A percentile compares a stretch with the other conserved stretches of the same genome.
phyloP scores from a whole-genome alignment of 2,113 vertebrate genomes.

The Gadus macrocephalus region DNA sequence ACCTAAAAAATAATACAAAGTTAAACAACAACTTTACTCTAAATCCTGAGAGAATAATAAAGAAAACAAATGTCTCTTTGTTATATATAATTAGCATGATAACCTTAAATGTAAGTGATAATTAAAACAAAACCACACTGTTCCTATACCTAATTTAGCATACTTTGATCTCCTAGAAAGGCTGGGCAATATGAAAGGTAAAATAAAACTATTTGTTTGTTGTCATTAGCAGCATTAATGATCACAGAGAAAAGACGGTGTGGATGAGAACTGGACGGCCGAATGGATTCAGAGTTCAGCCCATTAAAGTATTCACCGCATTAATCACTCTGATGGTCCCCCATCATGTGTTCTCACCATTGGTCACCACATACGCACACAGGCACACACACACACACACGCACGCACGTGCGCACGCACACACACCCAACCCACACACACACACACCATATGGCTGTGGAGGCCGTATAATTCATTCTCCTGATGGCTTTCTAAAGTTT shows the following conservation, averaged over 20 bases:
- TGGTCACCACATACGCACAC: conserved; percentile 48
- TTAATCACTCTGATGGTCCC: conserved; percentile 49
- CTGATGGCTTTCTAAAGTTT: conserved; percentile 42
- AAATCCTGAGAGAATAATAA: conserved; percentile 37
- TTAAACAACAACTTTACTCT: conserved; percentile 37
- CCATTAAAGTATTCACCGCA: conserved; percentile 41
- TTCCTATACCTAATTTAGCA: conserved; percentile 61
- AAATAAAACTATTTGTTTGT: background rate
- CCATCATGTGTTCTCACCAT: conserved; percentile 46
- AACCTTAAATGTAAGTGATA: conserved; percentile 62
- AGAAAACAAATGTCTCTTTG: conserved; percentile 42
- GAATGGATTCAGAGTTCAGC: background rate
- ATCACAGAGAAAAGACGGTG: too few relatives aligned
- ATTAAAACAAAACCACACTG: conserved; percentile 59
- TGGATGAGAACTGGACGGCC: too few relatives aligned
- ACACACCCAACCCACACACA: conserved; percentile 43
- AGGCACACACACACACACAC: conserved; percentile 27
- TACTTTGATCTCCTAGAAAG: conserved; percentile 59
- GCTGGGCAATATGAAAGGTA: conserved; percentile 25
- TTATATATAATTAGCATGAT: conserved; percentile 48
- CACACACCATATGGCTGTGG: conserved; percentile 51
- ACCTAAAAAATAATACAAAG: conserved; percentile 20
- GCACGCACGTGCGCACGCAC: conserved; percentile 2
- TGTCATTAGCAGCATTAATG: too few relatives aligned
- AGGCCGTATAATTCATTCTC: conserved; percentile 50